Evolutionary conservation across 2,888 invertebrate genomes (phyloP).

Genomic region (Amphiduros pacificus): DNA sequence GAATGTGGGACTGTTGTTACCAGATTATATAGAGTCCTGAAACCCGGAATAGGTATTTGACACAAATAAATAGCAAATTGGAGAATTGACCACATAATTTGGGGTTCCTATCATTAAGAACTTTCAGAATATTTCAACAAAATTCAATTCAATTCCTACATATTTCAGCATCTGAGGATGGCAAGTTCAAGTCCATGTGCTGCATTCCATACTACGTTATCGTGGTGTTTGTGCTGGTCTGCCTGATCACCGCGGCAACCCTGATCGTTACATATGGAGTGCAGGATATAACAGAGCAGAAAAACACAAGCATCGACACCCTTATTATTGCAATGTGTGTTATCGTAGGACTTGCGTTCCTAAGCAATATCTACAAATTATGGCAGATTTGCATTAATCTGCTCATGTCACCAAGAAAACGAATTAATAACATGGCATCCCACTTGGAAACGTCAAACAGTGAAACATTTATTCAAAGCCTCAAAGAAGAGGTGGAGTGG

Average conservation of each 20-base stretch:
- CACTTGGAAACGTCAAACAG: conserved; percentile 71
- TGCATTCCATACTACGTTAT: conserved; percentile 88
- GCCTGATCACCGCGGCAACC: conserved; percentile 43
- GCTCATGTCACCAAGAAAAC: conserved; percentile 77
- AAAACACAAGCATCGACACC: conserved; percentile 59
- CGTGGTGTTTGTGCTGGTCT: conserved; percentile 77
- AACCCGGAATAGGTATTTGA: conserved; percentile 74
- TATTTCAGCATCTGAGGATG: conserved; percentile 25
- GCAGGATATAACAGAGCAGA: conserved; percentile 13
- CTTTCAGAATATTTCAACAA: no score
- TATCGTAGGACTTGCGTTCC: conserved; percentile 71
- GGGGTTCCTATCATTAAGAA: no score
- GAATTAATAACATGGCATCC: conserved; percentile 57
- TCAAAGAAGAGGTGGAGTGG: conserved; percentile 75
- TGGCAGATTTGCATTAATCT: conserved; percentile 66
- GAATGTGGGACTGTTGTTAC: conserved; percentile 90
- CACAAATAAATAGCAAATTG: no score
- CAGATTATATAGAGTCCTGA: conserved; percentile 86
- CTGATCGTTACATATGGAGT: conserved; percentile 44
- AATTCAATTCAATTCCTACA: no score
- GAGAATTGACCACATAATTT: no score
- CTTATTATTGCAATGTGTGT: conserved; percentile 70
- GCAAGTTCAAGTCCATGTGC: conserved; percentile 74
- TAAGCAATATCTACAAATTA: conserved; percentile 66
- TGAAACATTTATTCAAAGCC: conserved; percentile 78